Base-by-base conservation (phyloP, 2,888 invertebrate genomes). In the Oligia strigilis region DNA sequence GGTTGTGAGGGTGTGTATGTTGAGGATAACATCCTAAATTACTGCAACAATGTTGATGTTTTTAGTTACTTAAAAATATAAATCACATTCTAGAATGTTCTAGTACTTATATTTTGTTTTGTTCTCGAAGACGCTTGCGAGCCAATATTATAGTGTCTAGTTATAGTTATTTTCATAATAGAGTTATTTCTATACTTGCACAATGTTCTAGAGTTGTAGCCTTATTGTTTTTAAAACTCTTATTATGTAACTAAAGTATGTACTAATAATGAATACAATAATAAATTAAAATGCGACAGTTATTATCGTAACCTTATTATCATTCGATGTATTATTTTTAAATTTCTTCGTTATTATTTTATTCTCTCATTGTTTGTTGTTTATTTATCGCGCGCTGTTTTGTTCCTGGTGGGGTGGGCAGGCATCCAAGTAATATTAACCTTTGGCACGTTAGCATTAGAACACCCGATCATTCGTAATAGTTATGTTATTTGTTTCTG, bases 391-490 rank as follows among this genome's bases (percentile, higher is more conserved):
- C 11, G 58, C 19, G 64, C 19, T 81, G 85, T 85, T 60, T 87
- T 84, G 84, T 85, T 85, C 87, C 85, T 85, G 81, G 69, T 77
- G 67, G 36, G 72, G 64, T 77, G 85, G 85, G 85, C 85, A 87
- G 77, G 36, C 29, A n/a, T 84, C 85, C 85, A 85, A 87, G 58
- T 83, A 43, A 55, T 60, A 62, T n/a, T 46, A 77, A 75, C 80
- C 84, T 85, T 85, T 85, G 85, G 85, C 87, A 84, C 85, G 70
- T n/a, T n/a, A 49, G 62, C n/a, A 6, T 52, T 66, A 4, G 60
- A 4, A 60, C 82, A 73, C 75, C 43, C 23, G 75, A 43, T 58
- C 60, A 49, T 58, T 82, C 29, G 69, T 70, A 29, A 64, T 75
- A 58, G 9, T 58, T 23, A 29, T 81, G 58, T 46, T 76, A 66